Conservation (phyloP, 2,888 invertebrate species). For the Eupithecia tripunctaria region DNA sequence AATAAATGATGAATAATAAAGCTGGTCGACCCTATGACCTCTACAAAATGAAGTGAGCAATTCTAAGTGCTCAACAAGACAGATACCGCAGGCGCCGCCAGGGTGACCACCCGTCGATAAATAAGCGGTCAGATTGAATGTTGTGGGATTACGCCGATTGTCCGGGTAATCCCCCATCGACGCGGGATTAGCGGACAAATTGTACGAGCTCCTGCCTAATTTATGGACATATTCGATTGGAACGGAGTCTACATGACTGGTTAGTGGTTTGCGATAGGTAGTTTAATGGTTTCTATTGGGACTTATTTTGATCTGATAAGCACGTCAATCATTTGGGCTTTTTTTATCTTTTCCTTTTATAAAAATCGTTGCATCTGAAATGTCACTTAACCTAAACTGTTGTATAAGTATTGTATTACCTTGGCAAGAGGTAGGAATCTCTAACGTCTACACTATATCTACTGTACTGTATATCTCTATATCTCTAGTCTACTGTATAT, state of each 20-base stretch:
- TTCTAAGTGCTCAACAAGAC: conserved; percentile 50
- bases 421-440: too few species aligned
- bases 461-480: too few species aligned
- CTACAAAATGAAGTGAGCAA: conserved; percentile 33
- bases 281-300: neutral
- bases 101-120: conserved; percentile 68
- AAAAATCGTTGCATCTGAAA: too few species aligned
- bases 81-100: conserved; percentile 46
- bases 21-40: neutral
- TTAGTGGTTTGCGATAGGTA: conserved; percentile 1
- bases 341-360: too few species aligned
- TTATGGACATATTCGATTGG: conserved; percentile 57
- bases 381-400: too few species aligned
- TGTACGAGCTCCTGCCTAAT: conserved; percentile 60
- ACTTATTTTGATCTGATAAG: neutral
- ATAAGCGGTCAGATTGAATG: conserved; percentile 61
- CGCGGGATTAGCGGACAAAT: conserved; percentile 71
- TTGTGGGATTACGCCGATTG: conserved; percentile 72
- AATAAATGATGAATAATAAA: too few species aligned
- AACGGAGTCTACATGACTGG: conserved; percentile 44
- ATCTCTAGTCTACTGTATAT: too few species aligned
- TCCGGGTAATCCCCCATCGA: conserved; percentile 74
- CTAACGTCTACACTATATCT: too few species aligned
- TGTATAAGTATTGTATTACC: too few species aligned
- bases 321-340: too few species aligned